Evolutionary conservation across 2,888 invertebrate species (phyloP), one percentile per base, ranked within the genome.

Genomic region (Lycocerus yunnanus): DNA sequence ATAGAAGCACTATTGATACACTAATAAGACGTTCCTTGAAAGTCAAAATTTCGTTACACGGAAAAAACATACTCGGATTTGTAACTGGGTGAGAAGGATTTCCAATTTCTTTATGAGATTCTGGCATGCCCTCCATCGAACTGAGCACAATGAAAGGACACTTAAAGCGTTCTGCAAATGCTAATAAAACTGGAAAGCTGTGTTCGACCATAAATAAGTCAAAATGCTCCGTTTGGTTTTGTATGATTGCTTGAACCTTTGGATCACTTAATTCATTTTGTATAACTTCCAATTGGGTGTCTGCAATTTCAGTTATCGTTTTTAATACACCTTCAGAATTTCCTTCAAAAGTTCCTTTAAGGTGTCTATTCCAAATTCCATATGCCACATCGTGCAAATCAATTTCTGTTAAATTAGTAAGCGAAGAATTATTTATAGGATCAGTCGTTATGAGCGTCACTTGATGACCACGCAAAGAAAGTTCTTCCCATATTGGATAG

Each of bases 401-500:
- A 8, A 63, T n/a, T 63, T 63, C 61, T 63, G 18, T 18, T 18
- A 63, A 63, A 63, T 63, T 63, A n/a, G 16, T 63, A 63, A 63
- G 16, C 0, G 18, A 18, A 3, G 61, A 63, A 20, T 63, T 63
- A 20, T 63, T 63, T n/a, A 18, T 16, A 0, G 20, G 13, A 14
- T 63, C 61, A 3, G 61, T 15, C n/a, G 16, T n/a, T 18, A 63
- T 9, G 9, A 18, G 13, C 6, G 18, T 63, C 5, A 63, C 61
- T 16, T 63, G 18, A 63, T 63, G 61, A 18, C 61, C 61, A 70
- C 78, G 77, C 43, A 69, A 70, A 1, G 81, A 72, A 2, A 83
- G 72, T 68, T 79, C 80, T 27, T 71, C 80, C 82, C 83, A 83
- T 60, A 83, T 67, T 3, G 80, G 80, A 18, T 81, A 71, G 65